Evolutionary conservation across 1,140 invertebrate genomes (phyloP).

Genomic region (Dendroctonus valens): DNA sequence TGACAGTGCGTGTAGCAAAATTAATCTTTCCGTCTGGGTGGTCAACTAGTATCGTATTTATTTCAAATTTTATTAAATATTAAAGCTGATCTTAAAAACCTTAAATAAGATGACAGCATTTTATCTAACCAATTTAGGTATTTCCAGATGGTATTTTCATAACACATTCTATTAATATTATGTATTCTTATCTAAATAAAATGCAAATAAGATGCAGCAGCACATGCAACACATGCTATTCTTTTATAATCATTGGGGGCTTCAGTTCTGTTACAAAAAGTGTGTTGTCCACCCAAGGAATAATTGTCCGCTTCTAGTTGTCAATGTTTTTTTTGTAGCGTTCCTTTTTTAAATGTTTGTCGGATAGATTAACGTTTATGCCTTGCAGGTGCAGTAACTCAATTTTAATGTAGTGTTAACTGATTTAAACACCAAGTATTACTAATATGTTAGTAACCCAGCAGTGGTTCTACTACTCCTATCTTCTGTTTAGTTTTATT

Average conservation of each 20-base stretch:
- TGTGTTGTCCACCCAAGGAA: conserved; percentile 32
- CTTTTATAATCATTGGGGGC: too few species aligned
- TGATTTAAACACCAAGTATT: conserved; percentile 32
- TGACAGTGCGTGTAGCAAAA: conserved; percentile 47
- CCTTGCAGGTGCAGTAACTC: conserved; percentile 37
- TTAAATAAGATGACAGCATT: too few species aligned
- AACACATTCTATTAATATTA: too few species aligned
- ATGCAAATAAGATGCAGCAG: too few species aligned
- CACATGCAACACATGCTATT: too few species aligned
- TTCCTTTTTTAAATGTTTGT: conserved; percentile 40
- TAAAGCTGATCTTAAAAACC: not conserved
- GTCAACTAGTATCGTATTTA: conserved; percentile 20
- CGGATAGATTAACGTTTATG: conserved; percentile 37
- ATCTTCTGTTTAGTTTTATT: conserved; percentile 42
- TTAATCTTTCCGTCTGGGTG: conserved; percentile 38
- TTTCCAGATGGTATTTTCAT: too few species aligned
- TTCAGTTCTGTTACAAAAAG: conserved; percentile 6
- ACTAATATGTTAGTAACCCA: conserved; percentile 32
- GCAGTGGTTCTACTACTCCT: conserved; percentile 43
- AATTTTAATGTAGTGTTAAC: conserved; percentile 27
- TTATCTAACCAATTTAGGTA: too few species aligned
- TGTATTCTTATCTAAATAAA: too few species aligned
- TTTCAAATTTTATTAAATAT: not conserved
- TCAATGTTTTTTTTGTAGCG: conserved; percentile 47
- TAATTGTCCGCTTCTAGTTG: conserved; percentile 44